Percentiles rank a stretch among this genome's conserved stretches.
Evolutionary conservation across 2,888 invertebrate species (phyloP).

Genomic region (Polydrusus cervinus): DNA sequence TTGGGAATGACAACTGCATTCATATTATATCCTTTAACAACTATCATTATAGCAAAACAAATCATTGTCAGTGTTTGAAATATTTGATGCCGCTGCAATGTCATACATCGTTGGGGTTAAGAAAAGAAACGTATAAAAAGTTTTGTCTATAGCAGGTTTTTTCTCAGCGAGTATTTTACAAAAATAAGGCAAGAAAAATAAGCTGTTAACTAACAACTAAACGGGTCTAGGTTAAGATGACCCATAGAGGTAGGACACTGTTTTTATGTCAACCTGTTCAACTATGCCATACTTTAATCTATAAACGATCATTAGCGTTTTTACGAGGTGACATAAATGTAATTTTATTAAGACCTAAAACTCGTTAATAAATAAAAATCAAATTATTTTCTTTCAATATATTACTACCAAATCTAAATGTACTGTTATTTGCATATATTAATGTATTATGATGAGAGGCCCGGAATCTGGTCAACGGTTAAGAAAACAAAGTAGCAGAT

Average conservation of each 20-base stretch:
- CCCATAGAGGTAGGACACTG: constrained; percentile 22
- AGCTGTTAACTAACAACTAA: no score
- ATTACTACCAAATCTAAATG: constrained; percentile 36
- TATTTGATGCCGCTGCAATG: no score
- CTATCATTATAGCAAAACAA: no score
- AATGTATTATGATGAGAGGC: not conserved
- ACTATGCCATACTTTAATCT: constrained; percentile 8
- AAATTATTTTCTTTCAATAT: constrained; percentile 47
- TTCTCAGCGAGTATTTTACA: no score
- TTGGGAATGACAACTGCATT: no score
- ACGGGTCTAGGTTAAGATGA: no score
- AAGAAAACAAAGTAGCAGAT: not conserved
- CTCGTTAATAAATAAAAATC: constrained; percentile 39
- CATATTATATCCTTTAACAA: no score
- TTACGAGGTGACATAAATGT: constrained; percentile 49
- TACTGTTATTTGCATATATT: constrained; percentile 7
- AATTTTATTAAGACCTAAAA: constrained; percentile 43
- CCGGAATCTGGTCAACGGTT: not conserved
- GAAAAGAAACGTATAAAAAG: no score
- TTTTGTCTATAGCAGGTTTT: no score
- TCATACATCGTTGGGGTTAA: no score
- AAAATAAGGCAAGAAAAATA: no score
- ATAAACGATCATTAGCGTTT: constrained; percentile 43
- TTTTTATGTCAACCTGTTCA: constrained; percentile 14
- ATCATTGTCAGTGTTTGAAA: no score